Evolutionary conservation across 2,888 invertebrate species (phyloP).

Genomic region (Diaprepes abbreviatus): DNA sequence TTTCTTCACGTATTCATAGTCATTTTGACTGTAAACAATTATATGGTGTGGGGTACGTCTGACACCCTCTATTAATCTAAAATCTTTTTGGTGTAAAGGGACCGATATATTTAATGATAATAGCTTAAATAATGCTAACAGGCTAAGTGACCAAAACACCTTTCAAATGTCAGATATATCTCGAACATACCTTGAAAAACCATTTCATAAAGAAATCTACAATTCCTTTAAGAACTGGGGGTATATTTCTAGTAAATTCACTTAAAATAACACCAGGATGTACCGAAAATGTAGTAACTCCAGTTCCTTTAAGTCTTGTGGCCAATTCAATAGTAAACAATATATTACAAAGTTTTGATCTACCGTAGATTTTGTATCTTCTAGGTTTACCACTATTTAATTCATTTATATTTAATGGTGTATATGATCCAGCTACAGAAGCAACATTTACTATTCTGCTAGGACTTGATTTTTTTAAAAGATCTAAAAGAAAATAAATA

Average conservation of each 20-base stretch:
- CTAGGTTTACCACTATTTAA: neutral
- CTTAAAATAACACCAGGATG: slow-evolving; percentile 57
- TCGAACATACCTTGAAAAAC: slow-evolving; percentile 31
- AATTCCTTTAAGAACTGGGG: neutral
- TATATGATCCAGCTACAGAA: neutral
- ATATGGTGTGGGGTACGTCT: too few relatives aligned
- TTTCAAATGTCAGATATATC: too few relatives aligned
- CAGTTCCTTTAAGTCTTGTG: slow-evolving; percentile 51
- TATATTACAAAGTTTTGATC: slow-evolving; percentile 56
- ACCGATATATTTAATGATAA: too few relatives aligned
- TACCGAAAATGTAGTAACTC: slow-evolving; percentile 55
- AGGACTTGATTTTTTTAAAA: slow-evolving; percentile 22
- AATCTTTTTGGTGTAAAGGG: too few relatives aligned
- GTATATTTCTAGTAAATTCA: slow-evolving; percentile 30
- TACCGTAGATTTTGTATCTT: neutral
- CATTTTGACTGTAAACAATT: too few relatives aligned
- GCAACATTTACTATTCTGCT: slow-evolving; percentile 18
- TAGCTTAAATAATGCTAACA: too few relatives aligned
- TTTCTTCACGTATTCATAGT: too few relatives aligned
- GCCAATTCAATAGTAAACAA: slow-evolving; percentile 56
- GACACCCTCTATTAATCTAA: too few relatives aligned
- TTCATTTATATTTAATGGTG: neutral
- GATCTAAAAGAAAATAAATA: slow-evolving; percentile 2
- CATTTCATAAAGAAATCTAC: neutral
- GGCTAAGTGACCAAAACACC: too few relatives aligned